Conservation (phyloP, 2,797 vertebrate species). For the Astyanax mexicanus region DNA sequence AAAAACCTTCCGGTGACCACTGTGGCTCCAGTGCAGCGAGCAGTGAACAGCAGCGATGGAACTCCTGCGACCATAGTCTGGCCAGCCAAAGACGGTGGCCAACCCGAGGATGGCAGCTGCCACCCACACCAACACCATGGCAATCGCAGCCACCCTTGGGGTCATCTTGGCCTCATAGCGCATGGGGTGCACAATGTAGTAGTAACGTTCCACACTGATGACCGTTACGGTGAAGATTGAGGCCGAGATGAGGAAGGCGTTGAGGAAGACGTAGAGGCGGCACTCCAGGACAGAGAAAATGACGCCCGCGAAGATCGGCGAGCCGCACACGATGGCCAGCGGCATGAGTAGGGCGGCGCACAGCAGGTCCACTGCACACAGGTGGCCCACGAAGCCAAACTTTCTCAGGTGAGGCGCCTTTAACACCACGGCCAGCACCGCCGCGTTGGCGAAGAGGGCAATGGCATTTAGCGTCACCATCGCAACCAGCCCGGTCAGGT, state of each 20-base stretch:
- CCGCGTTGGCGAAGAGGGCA: conserved; percentile 86
- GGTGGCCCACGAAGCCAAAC: conserved; percentile 90
- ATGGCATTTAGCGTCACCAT: conserved; percentile 87
- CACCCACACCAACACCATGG: conserved; percentile 88
- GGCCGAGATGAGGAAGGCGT: conserved; percentile 89
- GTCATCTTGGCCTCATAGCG: conserved; percentile 90
- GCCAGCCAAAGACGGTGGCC: conserved; percentile 88
- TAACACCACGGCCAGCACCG: conserved; percentile 84
- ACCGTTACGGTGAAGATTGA: conserved; percentile 91
- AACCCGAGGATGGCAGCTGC: conserved; percentile 84
- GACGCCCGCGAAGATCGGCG: conserved; percentile 84
- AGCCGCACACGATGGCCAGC: conserved; percentile 88
- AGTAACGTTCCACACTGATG: conserved; percentile 92
- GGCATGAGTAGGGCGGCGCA: conserved; percentile 94
- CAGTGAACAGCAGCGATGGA: conserved; percentile 89
- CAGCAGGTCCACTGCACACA: conserved; percentile 90
- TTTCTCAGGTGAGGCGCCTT: conserved; percentile 89
- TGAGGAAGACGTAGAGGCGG: conserved; percentile 89
- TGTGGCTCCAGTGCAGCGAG: conserved; percentile 89
- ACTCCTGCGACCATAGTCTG: conserved; percentile 81
- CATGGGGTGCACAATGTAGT: conserved; percentile 94
- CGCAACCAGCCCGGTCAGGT: conserved; percentile 82
- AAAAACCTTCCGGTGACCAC: conserved; percentile 83
- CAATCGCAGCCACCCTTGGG: conserved; percentile 81
- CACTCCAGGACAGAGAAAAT: conserved; percentile 89